phyloP scores from a whole-genome alignment of 2,113 vertebrate genomes.

The Hiodon tergisus region DNA sequence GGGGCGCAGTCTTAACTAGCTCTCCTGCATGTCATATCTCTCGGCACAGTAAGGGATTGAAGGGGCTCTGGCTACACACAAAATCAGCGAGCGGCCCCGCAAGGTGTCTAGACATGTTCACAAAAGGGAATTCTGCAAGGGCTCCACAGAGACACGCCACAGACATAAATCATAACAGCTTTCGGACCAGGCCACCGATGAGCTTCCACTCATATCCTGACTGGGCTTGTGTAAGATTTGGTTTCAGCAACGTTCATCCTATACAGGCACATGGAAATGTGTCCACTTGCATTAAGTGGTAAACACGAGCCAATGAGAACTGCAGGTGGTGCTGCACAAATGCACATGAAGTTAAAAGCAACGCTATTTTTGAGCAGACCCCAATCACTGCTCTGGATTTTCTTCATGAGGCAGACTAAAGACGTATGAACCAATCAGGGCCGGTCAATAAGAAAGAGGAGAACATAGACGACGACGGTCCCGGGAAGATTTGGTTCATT shows the following conservation, averaged over 20 bases:
- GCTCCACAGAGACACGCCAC: neutral
- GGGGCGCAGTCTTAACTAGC: neutral
- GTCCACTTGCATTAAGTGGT: neutral
- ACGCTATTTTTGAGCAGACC: neutral
- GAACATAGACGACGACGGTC: too few species aligned
- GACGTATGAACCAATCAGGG: too few species aligned
- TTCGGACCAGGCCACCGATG: too few species aligned
- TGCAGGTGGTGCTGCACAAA: neutral
- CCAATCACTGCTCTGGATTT: neutral
- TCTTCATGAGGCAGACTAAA: too few species aligned
- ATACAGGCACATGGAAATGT: neutral
- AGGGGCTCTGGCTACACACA: neutral
- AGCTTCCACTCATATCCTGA: neutral
- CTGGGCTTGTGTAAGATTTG: neutral
- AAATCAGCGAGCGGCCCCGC: neutral
- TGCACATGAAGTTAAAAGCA: neutral
- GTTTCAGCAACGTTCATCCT: neutral
- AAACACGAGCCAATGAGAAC: neutral
- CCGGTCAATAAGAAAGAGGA: too few species aligned
- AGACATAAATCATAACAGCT: neutral
- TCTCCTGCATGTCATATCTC: neutral
- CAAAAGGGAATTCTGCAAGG: neutral
- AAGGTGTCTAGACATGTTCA: slow-evolving; percentile 8
- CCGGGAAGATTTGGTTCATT: neutral
- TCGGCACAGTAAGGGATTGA: neutral